Evolutionary conservation across 2,113 vertebrate genomes (phyloP), one percentile per base, ranked within the genome.

Genomic region (Anser cygnoides): DNA sequence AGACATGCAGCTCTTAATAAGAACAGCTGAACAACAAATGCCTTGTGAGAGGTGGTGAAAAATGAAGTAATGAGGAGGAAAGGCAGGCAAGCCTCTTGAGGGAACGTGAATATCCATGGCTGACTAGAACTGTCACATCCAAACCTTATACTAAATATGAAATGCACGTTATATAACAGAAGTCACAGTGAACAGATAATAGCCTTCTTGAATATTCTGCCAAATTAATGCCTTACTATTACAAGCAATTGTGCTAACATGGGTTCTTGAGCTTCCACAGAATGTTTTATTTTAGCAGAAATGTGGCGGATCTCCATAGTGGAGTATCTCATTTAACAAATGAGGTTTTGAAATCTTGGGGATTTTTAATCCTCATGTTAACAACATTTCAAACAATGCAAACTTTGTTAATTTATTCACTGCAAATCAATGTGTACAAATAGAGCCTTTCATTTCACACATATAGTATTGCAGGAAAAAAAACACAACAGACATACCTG

Each of bases 1-100:
- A 97, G 91, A 92, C 84, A 10, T 82, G 84, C 23, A 26, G 80
- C 76, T 81, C 70, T 84, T 96, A 95, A 75, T 92, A 93, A 87
- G 89, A 95, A 54, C 92, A 96, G 87, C 91, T 91, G 89, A 96
- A 91, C 77, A 96, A 78, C 91, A 91, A 96, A 93, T 90, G 91
- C 70, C 58, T 81, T 92, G 10, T 65, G 91, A 96, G 92, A 95
- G 92, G 77, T 92, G 84, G 73, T 91, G 94, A 96, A 94, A 95
- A 97, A 87, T 59, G 80, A 87, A 93, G 89, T 93, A 91, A 95
- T 93, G 94, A 92, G 77, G 87, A 95, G 95, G 77, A 95, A 96
- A 94, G 90, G 82, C 92, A 88, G 63, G 85, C 78, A 93, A 29
- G 66, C 84, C 84, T 97, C 92, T 84, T 72, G 96, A 89, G 94